These are phyloP conservation scores for Scaeva pyrastri DNA, from an alignment of 2,888 invertebrate genomes.

Conservation along the genomic window DNA sequence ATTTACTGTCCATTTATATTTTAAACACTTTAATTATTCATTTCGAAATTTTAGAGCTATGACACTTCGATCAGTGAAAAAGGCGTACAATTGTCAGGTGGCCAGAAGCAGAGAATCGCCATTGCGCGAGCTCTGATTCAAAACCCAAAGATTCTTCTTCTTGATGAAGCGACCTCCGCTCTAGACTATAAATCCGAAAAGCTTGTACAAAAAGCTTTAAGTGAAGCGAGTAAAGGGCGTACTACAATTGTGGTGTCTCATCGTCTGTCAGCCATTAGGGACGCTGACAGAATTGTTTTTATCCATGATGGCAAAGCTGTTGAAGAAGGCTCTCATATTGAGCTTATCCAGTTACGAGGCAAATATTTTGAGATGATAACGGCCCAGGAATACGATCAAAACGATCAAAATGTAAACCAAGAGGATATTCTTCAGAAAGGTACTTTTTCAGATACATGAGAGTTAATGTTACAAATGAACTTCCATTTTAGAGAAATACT, in stretches of 20 bases:
- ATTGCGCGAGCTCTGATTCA: conserved; percentile 92
- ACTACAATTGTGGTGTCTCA: conserved; percentile 91
- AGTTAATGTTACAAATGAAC: not conserved
- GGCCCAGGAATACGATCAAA: conserved; percentile 78
- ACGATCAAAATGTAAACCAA: conserved; percentile 71
- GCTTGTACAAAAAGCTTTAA: conserved; percentile 91
- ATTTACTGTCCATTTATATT: too few species aligned
- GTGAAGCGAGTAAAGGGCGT: conserved; percentile 89
- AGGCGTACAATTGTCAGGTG: conserved; percentile 91
- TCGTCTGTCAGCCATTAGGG: conserved; percentile 88
- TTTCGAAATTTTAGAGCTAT: conserved; percentile 86
- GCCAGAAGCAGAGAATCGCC: conserved; percentile 93
- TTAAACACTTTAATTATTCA: too few species aligned
- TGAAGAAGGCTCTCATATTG: conserved; percentile 90
- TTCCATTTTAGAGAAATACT: conserved; percentile 27
- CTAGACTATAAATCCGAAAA: conserved; percentile 91
- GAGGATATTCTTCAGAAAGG: conserved; percentile 52
- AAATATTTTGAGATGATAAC: conserved; percentile 88
- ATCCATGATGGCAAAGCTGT: conserved; percentile 88
- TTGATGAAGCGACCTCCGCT: conserved; percentile 94
- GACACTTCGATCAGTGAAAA: conserved; percentile 91
- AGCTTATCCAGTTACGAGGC: conserved; percentile 87
- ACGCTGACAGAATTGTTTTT: conserved; percentile 88
- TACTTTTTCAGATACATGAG: not conserved
- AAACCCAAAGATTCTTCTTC: conserved; percentile 88